Base-by-base conservation (phyloP, 2,888 invertebrate genomes). In the Oasisia sp. region DNA sequence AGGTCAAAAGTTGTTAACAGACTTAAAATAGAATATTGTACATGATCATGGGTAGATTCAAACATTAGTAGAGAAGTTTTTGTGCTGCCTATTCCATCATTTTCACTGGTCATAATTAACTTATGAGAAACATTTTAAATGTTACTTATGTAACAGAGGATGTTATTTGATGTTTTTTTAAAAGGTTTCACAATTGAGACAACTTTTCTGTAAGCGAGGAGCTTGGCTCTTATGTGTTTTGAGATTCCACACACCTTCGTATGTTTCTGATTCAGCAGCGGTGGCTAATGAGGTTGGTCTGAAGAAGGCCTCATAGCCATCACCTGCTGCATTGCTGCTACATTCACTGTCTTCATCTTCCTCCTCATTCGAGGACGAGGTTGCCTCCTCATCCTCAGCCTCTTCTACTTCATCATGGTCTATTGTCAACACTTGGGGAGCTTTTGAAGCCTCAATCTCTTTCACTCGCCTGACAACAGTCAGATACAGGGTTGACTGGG, bases 361-460 rank as follows among this genome's bases (percentile, higher is more conserved):
- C 89, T 74, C 74, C 32, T 90, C 91, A 56, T 27, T 74, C 27
- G 74, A 74, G 19, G 89, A 91, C 32, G 44, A 91, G 32, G 44
- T 50, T 58, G 32, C 92, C 91, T 58, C 4, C 32, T 92, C 92
- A 58, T 45, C 38, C 14, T 93, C 93, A 50, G 92, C 92, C 14
- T 89, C 91, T 11, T 92, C 92, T 14, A 94, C 94, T 92, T 95
- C 95, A 93, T 95, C 95, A 91, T 96, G 95, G 91, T 95, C 95
- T 91, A 96, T 94, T 5, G 94, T 94, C 45, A 96, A 93, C 32
- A 96, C 94, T 92, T 96, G 95, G 4, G 96, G 95, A 8, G 95
- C 95, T 91, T 94, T 94, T 0, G 94, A 93, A 32, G 93, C 94
- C 32, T 94, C 92, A n/a, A 96, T 95, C 89, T 94, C 94, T 44